Conservation (phyloP, 2,113 vertebrate species). For the Microtus richardsoni region DNA sequence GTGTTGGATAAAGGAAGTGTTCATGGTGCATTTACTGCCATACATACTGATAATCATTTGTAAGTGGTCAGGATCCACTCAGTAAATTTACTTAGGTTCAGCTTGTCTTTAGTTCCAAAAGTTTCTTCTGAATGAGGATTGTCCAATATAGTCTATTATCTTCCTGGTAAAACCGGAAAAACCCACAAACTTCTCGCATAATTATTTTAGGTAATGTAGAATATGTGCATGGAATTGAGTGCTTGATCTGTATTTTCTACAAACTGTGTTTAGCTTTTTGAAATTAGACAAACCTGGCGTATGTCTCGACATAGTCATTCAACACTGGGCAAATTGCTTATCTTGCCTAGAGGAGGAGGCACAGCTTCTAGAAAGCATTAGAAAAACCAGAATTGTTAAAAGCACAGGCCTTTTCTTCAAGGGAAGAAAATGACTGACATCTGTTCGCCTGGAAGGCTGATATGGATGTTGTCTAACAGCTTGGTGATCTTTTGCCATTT, state of each 20-base stretch:
- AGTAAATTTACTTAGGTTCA: not conserved
- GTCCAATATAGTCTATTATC: not conserved
- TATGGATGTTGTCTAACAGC: not conserved
- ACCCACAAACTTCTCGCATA: not conserved
- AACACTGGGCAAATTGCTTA: conserved; percentile 26
- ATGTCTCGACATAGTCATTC: conserved; percentile 1
- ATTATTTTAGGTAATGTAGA: conserved; percentile 14
- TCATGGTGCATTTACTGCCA: not conserved
- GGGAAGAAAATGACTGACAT: not conserved
- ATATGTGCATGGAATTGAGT: not conserved
- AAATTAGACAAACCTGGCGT: not conserved
- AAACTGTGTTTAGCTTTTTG: conserved; percentile 23
- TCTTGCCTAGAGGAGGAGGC: not conserved
- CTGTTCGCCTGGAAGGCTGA: not conserved
- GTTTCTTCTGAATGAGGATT: not conserved
- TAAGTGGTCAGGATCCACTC: not conserved
- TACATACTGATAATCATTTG: conserved; percentile 10
- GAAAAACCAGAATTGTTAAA: not conserved
- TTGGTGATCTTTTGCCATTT: not conserved
- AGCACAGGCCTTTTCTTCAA: not conserved
- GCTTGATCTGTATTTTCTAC: not conserved
- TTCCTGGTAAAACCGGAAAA: not conserved
- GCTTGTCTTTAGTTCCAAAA: not conserved
- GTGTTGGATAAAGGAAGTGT: conserved; percentile 24
- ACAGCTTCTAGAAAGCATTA: not conserved